Base-by-base conservation (phyloP, 2,113 vertebrate genomes). In the Manacus vitellinus region DNA sequence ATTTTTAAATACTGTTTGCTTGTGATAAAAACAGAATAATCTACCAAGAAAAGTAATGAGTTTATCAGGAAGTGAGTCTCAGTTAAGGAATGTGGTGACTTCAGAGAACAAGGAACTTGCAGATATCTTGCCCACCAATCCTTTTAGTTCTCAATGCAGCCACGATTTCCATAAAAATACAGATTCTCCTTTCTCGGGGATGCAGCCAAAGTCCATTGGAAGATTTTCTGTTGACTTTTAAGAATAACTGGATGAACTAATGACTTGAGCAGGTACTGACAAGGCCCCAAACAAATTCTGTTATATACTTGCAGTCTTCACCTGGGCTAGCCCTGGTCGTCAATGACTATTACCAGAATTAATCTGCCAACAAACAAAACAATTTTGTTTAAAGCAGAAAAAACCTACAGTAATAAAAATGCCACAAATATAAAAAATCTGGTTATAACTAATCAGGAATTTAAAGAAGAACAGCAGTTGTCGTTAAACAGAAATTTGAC, bases 51-150 rank as follows among this genome's bases (percentile, higher is more conserved):
- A 84, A 83, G 24, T 49, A 87, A 85, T 71, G 18, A 80, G 65
- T 19, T 92, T 89, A 37, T 72, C 46, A 94, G 35, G 73, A 94
- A 95, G 21, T 63, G 67, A 94, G n/a, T 68, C n/a, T 85, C 27
- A 24, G 51, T 62, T 61, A 80, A 89, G 71, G 72, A 93, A 88
- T n/a, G 20, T 23, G 24, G 23, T 63, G 65, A 55, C 41, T 65
- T 66, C 44, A 88, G 39, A 85, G 14, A 82, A 41, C 12, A 25
- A 80, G 41, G 22, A 86, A 61, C 22, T 71, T 1, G 0, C 12
- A 74, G 8, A n/a, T 74, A 62, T 62, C 49, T 85, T 3, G 0
- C 18, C 18, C 30, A 73, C n/a, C 25, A 75, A 20, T 35, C 65
- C 17, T 59, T 85, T 72, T 2, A 11, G 27, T 80, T 23, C 14